Evolutionary conservation across 1,140 invertebrate species (phyloP), one percentile per base, ranked within the genome.

Genomic region (Temnothorax curvispinosus): DNA sequence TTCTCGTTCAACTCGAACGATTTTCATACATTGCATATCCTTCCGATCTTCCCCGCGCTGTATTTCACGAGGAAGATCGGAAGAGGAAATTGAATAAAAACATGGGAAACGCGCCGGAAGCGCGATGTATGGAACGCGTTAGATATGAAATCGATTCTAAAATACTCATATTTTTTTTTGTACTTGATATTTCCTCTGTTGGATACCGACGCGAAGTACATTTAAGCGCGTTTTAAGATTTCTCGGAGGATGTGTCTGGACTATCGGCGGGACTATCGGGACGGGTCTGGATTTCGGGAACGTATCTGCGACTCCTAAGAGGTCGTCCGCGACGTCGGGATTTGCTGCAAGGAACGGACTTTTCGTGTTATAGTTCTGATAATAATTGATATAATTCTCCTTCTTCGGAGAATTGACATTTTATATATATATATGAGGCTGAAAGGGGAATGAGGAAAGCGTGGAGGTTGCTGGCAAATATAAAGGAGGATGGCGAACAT

Each of bases 281-380:
- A 80, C 69, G 80, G 85, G 41, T 88, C 21, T 86, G 78, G 85
- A 41, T 44, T 75, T 92, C 91, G 47, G 60, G n/a, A 78, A 81
- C 21, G 71, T 92, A 84, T 91, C 87, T 92, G 87, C 94, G 92
- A 92, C 94, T 94, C 80, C 93, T 92, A 65, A 95, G 82, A 85
- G 94, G 91, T 87, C 94, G 93, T 85, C 94, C 94, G 75, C 88
- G 88, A 74, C 78, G 78, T 71, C 85, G 89, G 41, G 18, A 64
- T 81, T 84, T 87, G 89, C 94, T 94, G 94, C 6, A 94, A 94
- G 91, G 86, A 88, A 80, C 3, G 52, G 52, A 56, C 77, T 89
- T 47, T 9, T 54, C 11, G 5, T 62, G 47, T 85, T 74, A 84
- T 3, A 38, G 13, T 0, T 38, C 3, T 74, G 41, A 5, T 44